Percentiles rank a stretch among this genome's conserved stretches.
Evolutionary conservation across 1,140 invertebrate genomes (phyloP).

Genomic region (Drosophila ananassae): DNA sequence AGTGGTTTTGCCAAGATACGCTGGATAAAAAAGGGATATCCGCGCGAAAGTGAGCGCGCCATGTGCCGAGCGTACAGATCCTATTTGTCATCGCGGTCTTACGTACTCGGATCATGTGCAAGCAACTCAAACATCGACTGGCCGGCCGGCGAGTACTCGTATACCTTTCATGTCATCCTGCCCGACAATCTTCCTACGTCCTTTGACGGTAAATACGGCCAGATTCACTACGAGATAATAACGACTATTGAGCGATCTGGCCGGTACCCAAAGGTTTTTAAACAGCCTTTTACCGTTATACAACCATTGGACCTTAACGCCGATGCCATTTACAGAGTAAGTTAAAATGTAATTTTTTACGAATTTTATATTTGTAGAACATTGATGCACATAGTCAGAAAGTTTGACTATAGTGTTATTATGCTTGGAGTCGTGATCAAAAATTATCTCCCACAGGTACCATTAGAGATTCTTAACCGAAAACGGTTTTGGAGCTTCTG

Average conservation of each 20-base stretch:
- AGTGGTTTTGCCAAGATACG: constrained; percentile 83
- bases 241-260: constrained; percentile 89
- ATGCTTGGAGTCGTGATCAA: too few species aligned
- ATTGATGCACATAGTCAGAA: too few species aligned
- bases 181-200: constrained; percentile 88
- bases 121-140: constrained; percentile 84
- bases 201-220: constrained; percentile 90
- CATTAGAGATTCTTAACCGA: constrained; percentile 85
- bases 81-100: constrained; percentile 80
- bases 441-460: constrained; percentile 82
- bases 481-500: constrained; percentile 84
- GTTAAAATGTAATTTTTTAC: too few species aligned
- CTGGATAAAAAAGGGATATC: constrained; percentile 84
- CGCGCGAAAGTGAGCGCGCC: constrained; percentile 80
- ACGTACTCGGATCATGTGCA: constrained; percentile 79
- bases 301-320: constrained; percentile 90
- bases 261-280: constrained; percentile 90
- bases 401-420: too few species aligned
- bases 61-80: constrained; percentile 82
- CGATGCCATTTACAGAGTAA: constrained; percentile 83
- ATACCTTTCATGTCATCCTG: constrained; percentile 86
- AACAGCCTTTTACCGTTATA: constrained; percentile 90
- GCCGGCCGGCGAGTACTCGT: constrained; percentile 86
- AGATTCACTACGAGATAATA: constrained; percentile 89
- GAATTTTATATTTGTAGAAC: too few species aligned